Evolutionary conservation across 2,113 vertebrate genomes (phyloP).

Genomic region (Dasyornis broadbenti): DNA sequence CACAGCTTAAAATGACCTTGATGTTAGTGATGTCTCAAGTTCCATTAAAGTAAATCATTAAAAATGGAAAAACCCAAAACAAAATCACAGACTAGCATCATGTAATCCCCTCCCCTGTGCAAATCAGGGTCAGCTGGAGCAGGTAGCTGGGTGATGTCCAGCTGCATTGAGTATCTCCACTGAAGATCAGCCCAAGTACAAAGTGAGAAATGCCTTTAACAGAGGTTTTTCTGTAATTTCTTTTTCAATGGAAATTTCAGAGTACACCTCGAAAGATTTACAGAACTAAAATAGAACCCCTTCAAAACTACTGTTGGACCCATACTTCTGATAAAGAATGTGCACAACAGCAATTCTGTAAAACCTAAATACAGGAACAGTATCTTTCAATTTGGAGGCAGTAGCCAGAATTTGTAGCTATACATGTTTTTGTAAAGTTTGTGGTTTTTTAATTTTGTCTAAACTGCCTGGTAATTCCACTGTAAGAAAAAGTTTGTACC

Average conservation of each 20-base stretch:
- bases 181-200: not conserved
- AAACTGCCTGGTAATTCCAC: not conserved
- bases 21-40: not conserved
- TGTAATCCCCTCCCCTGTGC: not conserved
- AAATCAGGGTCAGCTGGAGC: not conserved
- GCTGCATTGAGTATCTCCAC: not conserved
- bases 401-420: not conserved
- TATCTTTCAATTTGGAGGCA: not conserved
- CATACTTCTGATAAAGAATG: not conserved
- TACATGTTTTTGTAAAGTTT: not conserved
- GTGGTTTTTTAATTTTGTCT: not conserved
- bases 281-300: not conserved
- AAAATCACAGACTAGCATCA: not conserved
- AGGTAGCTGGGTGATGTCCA: not conserved
- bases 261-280: not conserved
- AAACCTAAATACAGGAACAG: not conserved
- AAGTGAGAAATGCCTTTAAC: not conserved
- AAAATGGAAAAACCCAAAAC: not conserved
- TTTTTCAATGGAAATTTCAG: not conserved
- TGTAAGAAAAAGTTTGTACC: not conserved
- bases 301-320: not conserved
- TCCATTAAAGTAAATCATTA: not conserved
- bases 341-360: not conserved
- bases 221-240: not conserved
- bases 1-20: not conserved